Evolutionary conservation across 1,140 invertebrate species (phyloP), one percentile per base, ranked within the genome.

Genomic region (Meloidogyne hapla): DNA sequence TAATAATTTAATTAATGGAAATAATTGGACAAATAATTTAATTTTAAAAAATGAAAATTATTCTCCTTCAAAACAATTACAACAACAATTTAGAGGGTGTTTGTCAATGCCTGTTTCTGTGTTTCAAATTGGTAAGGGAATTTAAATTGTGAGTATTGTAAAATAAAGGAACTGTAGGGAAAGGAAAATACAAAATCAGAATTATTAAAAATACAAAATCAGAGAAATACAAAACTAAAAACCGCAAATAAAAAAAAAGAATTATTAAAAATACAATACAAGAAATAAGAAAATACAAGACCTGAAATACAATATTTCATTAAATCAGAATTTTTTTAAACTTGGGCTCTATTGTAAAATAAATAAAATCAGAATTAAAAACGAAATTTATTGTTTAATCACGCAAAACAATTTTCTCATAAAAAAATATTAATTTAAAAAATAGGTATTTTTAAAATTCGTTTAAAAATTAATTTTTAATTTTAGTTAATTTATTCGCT

Each of bases 111-210:
- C 80, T 26, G 70, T 82, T 38, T 63, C 78, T 23, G 74, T 81
- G 33, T 81, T 81, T 70, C 82, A 81, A 81, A 82, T 81, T 79
- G 81, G 80, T 81, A 42, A 69, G 74, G 71, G 38, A 40, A 26
- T 25, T 21, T 13, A 48, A 15, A 4, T 25, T 64, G 33, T 4
- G 33, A 8, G 33, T 6, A 33, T 33, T 33, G 33, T 33, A 33
- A 33, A 33, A 8, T 33, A 6, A n/a, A 8, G 33, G 33, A 33
- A 33, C 9, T 23, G 25, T n/a, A n/a, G 45, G 9, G 25, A 69
- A 4, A 18, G 62, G 18, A 21, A 18, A 70, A 70, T 33, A 33
- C 33, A 33, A 33, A 33, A 33, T 33, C 5, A 33, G 33, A 33
- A 33, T 33, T 33, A 33, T 70, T 18, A n/a, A 8, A 45, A 21